A percentile compares a stretch with the other conserved stretches of the same genome.
phyloP scores from a whole-genome alignment of 2,888 invertebrate genomes.

The Lasioglossum malachurum region DNA sequence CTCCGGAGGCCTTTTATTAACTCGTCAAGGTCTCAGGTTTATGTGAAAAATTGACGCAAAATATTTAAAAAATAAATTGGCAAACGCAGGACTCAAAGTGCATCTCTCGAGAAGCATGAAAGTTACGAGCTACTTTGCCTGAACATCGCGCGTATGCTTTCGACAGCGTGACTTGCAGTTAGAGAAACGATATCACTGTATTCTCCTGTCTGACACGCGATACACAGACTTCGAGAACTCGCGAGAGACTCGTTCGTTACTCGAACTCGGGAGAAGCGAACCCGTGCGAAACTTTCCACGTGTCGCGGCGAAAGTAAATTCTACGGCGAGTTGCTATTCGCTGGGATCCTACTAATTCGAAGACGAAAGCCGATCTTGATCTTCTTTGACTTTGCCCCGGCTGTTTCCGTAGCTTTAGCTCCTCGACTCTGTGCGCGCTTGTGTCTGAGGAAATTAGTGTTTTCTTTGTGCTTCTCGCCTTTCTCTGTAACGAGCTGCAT shows the following conservation, averaged over 20 bases:
- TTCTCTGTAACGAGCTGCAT: neutral
- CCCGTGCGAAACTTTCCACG: conserved; percentile 41
- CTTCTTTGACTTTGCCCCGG: conserved; percentile 1
- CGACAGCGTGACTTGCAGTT: neutral
- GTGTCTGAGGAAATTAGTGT: neutral
- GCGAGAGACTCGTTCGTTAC: neutral
- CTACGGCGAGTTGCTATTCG: conserved; percentile 7
- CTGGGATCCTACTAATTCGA: conserved; percentile 18
- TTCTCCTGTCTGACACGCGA: neutral
- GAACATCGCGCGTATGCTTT: neutral
- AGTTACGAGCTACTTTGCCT: neutral
- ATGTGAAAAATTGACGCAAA: neutral
- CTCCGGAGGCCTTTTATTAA: neutral
- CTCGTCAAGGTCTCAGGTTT: neutral
- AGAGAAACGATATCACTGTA: neutral
- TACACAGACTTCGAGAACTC: neutral
- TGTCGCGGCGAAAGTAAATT: conserved; percentile 32
- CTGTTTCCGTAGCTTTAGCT: neutral
- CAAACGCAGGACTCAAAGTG: neutral
- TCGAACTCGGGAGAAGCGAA: conserved; percentile 25
- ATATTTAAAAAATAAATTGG: neutral
- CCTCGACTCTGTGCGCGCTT: neutral
- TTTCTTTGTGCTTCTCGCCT: neutral
- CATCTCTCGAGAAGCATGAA: neutral
- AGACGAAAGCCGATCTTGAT: conserved; percentile 1